Conservation (phyloP, 1,140 invertebrate genomes). For the Drosophila bocqueti region DNA sequence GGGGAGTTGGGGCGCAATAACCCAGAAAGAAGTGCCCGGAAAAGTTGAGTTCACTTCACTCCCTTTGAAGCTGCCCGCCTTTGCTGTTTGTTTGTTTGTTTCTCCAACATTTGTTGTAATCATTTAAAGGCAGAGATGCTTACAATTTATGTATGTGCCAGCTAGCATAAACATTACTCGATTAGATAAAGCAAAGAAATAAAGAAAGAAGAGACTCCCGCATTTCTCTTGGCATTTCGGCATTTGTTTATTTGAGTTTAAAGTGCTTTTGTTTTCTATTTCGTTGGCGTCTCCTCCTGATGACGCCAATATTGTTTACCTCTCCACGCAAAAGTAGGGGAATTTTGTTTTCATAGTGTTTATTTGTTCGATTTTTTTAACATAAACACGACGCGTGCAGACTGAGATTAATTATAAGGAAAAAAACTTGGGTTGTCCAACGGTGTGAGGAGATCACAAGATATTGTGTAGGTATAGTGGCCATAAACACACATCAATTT, state of each 20-base stretch:
- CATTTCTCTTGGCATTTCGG: slow-evolving; percentile 21
- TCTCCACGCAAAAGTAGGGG: slow-evolving; percentile 45
- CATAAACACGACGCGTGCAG: slow-evolving; percentile 61
- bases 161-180: slow-evolving; percentile 54
- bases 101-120: slow-evolving; percentile 54
- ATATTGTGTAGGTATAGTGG: slow-evolving; percentile 23
- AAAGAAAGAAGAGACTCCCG: slow-evolving; percentile 9
- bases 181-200: slow-evolving; percentile 55
- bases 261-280: slow-evolving; percentile 60
- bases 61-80: slow-evolving; percentile 60
- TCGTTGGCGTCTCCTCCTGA: slow-evolving; percentile 52
- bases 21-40: slow-evolving; percentile 44
- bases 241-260: slow-evolving; percentile 66
- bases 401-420: slow-evolving; percentile 49
- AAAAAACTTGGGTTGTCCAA: slow-evolving; percentile 30
- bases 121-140: slow-evolving; percentile 31
- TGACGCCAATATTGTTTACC: slow-evolving; percentile 78
- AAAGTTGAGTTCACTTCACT: slow-evolving; percentile 33
- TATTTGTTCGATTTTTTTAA: slow-evolving; percentile 36
- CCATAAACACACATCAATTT: slow-evolving; percentile 42
- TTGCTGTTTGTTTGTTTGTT: slow-evolving; percentile 18
- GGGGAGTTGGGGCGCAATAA: slow-evolving; percentile 63
- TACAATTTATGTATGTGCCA: slow-evolving; percentile 44
- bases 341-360: slow-evolving; percentile 44
- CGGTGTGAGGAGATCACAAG: slow-evolving; percentile 51